Conservation (phyloP, 30 jellyfish, hydroid and myxozoan genomes). For the Chironex yamaguchii region DNA sequence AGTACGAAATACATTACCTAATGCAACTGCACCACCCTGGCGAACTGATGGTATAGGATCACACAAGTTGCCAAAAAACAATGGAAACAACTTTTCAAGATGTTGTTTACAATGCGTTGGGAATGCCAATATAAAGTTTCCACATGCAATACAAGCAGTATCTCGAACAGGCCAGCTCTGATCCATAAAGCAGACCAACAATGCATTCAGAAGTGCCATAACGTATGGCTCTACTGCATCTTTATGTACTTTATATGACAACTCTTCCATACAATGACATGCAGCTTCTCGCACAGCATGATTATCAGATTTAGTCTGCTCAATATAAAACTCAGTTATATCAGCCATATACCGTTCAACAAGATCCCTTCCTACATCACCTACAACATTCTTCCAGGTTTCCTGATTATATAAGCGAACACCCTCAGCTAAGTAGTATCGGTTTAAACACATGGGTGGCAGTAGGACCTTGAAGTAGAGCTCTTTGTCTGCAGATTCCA, state of each 20-base stretch:
- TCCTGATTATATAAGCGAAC: slow-evolving; percentile 91
- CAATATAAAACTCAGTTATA: slow-evolving; percentile 74
- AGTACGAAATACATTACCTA: slow-evolving; percentile 82
- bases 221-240: slow-evolving; percentile 77
- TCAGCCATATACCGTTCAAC: slow-evolving; percentile 74
- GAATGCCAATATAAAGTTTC: slow-evolving; percentile 81
- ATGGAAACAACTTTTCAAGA: slow-evolving; percentile 81
- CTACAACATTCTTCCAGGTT: slow-evolving; percentile 92
- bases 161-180: slow-evolving; percentile 99
- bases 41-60: slow-evolving; percentile 99
- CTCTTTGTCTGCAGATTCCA: slow-evolving; percentile 68
- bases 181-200: slow-evolving; percentile 92
- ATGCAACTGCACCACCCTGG: slow-evolving; percentile 97
- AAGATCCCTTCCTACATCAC: slow-evolving; percentile 83
- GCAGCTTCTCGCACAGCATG: slow-evolving; percentile 99
- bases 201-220: slow-evolving; percentile 71
- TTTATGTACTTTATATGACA: slow-evolving; percentile 77
- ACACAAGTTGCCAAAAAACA: slow-evolving; percentile 82
- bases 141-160: slow-evolving; percentile 99
- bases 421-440: slow-evolving; percentile 98
- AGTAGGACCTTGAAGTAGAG: slow-evolving; percentile 67
- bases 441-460: slow-evolving; percentile 95
- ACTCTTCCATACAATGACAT: slow-evolving; percentile 99
- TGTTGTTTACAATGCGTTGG: slow-evolving; percentile 72
- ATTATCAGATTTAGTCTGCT: slow-evolving; percentile 91